These are phyloP conservation scores for Phocoena sinus DNA, from an alignment of 2,113 vertebrate species.

Conservation along the genomic window DNA sequence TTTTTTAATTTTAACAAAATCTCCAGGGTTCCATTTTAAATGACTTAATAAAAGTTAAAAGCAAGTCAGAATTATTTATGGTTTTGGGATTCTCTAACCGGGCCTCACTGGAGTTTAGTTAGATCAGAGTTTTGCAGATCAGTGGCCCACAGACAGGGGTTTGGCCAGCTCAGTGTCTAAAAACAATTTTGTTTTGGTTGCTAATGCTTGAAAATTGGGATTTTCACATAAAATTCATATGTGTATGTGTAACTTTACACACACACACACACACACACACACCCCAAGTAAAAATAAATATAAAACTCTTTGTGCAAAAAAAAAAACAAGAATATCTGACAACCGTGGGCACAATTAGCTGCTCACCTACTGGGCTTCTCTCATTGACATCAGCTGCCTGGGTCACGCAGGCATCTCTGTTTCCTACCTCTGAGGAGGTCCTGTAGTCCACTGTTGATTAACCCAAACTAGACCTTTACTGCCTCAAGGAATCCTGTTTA, in stretches of 20 bases:
- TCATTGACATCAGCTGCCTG: neutral
- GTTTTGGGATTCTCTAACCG: neutral
- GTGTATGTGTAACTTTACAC: neutral
- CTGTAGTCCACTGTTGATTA: neutral
- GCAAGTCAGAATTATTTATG: slow-evolving; percentile 15
- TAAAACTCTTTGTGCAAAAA: neutral
- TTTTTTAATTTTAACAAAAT: neutral
- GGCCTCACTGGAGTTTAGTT: neutral
- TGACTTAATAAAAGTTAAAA: neutral
- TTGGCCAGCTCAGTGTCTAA: neutral
- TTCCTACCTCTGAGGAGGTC: neutral
- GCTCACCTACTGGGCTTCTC: neutral
- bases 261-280: neutral
- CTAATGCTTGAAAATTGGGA: neutral
- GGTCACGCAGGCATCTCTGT: accelerated
- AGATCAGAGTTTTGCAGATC: neutral
- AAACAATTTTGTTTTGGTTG: neutral
- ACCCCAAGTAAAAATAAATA: neutral
- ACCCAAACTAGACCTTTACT: neutral
- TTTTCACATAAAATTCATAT: neutral
- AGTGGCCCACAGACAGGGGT: neutral
- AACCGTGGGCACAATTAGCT: neutral
- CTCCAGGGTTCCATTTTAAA: neutral
- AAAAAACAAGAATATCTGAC: neutral
- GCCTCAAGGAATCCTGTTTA: neutral